Base-by-base conservation (phyloP, 2,888 invertebrate genomes). In the Latrodectus elegans region DNA sequence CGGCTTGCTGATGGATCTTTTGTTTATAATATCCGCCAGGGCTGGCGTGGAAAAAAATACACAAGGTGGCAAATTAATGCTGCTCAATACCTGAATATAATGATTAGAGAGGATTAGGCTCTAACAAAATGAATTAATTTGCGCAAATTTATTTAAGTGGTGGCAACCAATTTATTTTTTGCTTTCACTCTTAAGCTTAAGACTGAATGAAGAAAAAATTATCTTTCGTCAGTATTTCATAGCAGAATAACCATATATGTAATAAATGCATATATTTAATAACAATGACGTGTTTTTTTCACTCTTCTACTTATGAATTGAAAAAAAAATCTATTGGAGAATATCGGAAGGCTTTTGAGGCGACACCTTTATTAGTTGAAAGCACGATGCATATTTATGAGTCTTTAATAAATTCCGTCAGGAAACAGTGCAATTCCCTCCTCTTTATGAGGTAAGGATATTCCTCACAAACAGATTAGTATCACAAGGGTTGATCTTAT, bases 51-150 rank as follows among this genome's bases (percentile, higher is more conserved):
- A 60, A 60, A 55, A 60, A 60, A 60, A 60, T 60, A 6, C 60
- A 15, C 60, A 60, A 60, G 14, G 60, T 11, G 12, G 60, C 60
- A 60, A n/a, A 60, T 60, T 60, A 60, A 15, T 60, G n/a, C 60
- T 60, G 12, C n/a, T 60, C 60, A 12, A 38, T n/a, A 60, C 60
- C 60, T 60, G n/a, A 60, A 60, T n/a, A 60, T 60, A 60, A 60
- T 60, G 60, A 12, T 60, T 60, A 60, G 11, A 38, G 38, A 6
- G 60, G 60, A 60, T 60, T 60, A 60, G n/a, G 10, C n/a, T 11
- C 60, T n/a, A n/a, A n/a, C n/a, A 60, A 38, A 60, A 60, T 60
- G n/a, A 60, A 60, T 60, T 60, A 60, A 60, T 60, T 60, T 60
- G 60, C 60, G 12, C 60, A 60, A 60, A 12, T 11, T 60, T n/a